Conservation (phyloP, 2,113 vertebrate species). For the Bufo gargarizans region DNA sequence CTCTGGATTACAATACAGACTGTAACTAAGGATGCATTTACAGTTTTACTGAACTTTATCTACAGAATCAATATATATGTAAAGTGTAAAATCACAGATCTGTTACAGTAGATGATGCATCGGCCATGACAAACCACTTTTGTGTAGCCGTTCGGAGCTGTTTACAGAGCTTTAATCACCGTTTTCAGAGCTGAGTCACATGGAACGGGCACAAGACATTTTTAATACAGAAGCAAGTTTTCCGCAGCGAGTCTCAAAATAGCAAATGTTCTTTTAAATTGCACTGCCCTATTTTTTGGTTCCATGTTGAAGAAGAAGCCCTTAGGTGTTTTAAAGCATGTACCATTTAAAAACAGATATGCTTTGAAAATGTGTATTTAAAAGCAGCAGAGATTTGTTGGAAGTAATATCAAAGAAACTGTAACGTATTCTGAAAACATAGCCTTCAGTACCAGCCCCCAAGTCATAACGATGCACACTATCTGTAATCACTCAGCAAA, state of each 20-base stretch:
- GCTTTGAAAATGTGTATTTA: constrained; percentile 29
- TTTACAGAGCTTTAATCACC: not conserved
- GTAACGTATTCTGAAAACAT: not conserved
- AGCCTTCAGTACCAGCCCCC: not conserved
- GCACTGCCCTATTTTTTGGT: constrained; percentile 21
- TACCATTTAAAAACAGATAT: constrained; percentile 13
- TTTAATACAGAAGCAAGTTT: constrained; percentile 5
- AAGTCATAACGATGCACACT: not conserved
- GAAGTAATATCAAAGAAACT: constrained; percentile 19
- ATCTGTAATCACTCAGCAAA: not conserved
- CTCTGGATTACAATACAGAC: no score
- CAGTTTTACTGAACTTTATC: no score
- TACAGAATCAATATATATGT: no score
- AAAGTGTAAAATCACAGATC: no score
- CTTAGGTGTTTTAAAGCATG: constrained; percentile 1
- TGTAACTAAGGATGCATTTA: no score
- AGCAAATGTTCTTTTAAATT: constrained; percentile 13
- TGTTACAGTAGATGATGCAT: not conserved
- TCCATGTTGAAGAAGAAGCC: constrained; percentile 13
- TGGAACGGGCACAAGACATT: constrained; percentile 8
- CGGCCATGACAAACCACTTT: not conserved
- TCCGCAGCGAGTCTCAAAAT: not conserved
- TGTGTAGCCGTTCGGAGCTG: not conserved
- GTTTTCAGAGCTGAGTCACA: constrained; percentile 14
- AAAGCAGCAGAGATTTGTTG: not conserved